These are phyloP conservation scores for Epistrophe grossulariae DNA, from an alignment of 2,888 invertebrate species.

Conservation along the genomic window DNA sequence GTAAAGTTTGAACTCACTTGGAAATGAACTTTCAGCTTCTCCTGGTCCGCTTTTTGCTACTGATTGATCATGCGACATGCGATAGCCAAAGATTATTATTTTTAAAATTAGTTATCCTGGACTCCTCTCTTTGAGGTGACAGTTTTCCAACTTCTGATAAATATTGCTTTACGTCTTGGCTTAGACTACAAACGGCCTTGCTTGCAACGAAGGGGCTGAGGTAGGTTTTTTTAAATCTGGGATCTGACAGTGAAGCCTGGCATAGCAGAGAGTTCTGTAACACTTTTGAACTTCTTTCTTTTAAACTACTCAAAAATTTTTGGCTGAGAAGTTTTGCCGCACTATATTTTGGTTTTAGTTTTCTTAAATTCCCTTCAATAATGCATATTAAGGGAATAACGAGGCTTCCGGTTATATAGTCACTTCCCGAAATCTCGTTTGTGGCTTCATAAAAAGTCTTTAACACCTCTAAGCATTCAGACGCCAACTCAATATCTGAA, in stretches of 20 bases:
- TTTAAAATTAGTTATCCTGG: too few relatives aligned
- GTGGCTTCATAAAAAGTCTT: too few relatives aligned
- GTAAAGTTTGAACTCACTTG: neutral
- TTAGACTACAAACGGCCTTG: neutral
- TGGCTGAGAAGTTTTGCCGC: too few relatives aligned
- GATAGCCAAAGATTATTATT: neutral
- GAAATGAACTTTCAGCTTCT: neutral
- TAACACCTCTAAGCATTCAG: too few relatives aligned
- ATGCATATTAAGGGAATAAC: too few relatives aligned
- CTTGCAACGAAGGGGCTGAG: neutral
- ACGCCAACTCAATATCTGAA: too few relatives aligned
- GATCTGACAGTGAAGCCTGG: neutral
- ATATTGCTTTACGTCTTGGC: too few relatives aligned
- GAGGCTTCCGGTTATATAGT: too few relatives aligned
- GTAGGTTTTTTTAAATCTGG: neutral
- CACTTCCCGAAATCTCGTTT: too few relatives aligned
- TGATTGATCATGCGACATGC: too few relatives aligned
- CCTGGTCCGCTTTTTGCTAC: neutral
- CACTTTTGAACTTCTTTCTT: neutral
- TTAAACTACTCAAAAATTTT: neutral
- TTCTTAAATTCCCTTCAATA: too few relatives aligned
- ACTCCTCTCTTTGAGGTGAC: neutral
- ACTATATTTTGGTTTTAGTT: too few relatives aligned
- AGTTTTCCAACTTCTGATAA: neutral
- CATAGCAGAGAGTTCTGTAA: neutral